Evolutionary conservation across 2,888 invertebrate genomes (phyloP).

Genomic region (Cosmia trapezina): DNA sequence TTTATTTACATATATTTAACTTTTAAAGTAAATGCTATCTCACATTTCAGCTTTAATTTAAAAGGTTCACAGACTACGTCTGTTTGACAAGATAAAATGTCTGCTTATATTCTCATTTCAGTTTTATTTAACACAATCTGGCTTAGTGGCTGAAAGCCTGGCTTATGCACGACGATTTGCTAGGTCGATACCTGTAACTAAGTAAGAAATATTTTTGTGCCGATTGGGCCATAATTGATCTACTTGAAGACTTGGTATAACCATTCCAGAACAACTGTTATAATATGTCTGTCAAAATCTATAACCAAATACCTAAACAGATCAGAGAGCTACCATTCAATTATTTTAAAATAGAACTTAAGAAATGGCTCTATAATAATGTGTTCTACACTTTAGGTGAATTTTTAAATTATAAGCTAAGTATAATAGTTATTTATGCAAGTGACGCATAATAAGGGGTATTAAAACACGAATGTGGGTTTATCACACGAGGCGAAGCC

Average conservation of each 20-base stretch:
- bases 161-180: background rate
- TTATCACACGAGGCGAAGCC: too few species aligned
- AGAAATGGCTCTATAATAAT: too few species aligned
- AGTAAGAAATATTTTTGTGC: background rate
- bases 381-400: too few species aligned
- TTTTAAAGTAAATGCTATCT: conserved; percentile 51
- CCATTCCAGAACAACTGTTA: too few species aligned
- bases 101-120: conserved; percentile 18
- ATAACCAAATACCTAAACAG: too few species aligned
- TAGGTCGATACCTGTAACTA: background rate
- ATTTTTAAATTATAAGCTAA: too few species aligned
- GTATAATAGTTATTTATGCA: too few species aligned
- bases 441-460: too few species aligned
- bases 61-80: conserved; percentile 35
- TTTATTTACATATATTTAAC: conserved; percentile 57
- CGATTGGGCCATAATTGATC: background rate
- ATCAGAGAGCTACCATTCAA: too few species aligned
- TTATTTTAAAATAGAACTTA: too few species aligned
- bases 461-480: too few species aligned
- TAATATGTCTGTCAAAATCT: too few species aligned
- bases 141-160: background rate
- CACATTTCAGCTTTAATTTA: conserved; percentile 52
- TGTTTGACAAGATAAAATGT: conserved; percentile 40
- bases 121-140: conserved; percentile 41
- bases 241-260: background rate